Conservation (phyloP, 2,797 vertebrate genomes). For the Miichthys miiuy region DNA sequence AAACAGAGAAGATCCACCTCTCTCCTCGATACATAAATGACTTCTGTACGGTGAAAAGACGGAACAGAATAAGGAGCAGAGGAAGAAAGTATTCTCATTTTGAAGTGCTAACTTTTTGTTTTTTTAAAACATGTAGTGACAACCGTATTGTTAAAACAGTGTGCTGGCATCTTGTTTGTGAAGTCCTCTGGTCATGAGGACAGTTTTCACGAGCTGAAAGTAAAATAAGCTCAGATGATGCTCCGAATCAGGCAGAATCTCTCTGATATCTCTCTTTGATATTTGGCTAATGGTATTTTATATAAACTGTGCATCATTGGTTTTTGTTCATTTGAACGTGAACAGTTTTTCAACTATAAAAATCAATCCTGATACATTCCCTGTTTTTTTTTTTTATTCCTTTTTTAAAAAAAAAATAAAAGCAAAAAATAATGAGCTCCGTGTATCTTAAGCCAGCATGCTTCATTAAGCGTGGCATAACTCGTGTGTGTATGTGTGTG, state of each 20-base stretch:
- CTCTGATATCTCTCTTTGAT: not conserved
- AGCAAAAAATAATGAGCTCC: slow-evolving; percentile 52
- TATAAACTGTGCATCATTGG: slow-evolving; percentile 7
- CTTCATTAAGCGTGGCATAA: slow-evolving; percentile 49
- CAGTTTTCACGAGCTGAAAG: not conserved
- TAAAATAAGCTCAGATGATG: not conserved
- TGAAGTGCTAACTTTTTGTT: not conserved
- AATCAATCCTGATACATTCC: not conserved
- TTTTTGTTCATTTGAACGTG: not conserved
- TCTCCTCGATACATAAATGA: not conserved
- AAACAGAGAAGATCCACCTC: not conserved
- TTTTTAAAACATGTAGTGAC: too few relatives aligned
- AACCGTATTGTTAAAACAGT: too few relatives aligned
- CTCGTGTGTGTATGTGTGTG: not conserved
- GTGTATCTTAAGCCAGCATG: slow-evolving; percentile 40
- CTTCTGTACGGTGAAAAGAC: not conserved
- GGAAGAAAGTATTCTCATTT: not conserved
- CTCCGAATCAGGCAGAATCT: not conserved
- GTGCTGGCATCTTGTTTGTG: too few relatives aligned
- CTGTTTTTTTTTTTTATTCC: not conserved
- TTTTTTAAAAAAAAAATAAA: slow-evolving; percentile 5
- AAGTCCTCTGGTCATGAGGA: not conserved
- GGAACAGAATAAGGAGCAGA: not conserved
- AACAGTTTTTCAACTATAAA: not conserved
- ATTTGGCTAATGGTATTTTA: not conserved